Evolutionary conservation across 2,888 invertebrate species (phyloP).

Genomic region (Trissonchulus sp.): DNA sequence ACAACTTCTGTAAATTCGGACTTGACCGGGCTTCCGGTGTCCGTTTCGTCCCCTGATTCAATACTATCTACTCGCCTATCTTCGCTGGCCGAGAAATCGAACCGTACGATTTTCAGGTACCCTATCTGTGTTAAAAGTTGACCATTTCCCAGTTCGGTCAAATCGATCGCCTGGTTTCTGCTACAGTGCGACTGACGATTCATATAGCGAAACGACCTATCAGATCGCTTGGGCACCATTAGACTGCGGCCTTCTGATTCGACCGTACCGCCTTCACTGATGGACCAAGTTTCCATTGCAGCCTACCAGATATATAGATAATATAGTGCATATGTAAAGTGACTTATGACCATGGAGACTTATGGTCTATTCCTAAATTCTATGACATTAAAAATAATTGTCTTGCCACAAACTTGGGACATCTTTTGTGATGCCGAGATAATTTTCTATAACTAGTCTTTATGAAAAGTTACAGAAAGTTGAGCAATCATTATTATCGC

Average conservation of each 20-base stretch:
- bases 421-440: too few relatives aligned
- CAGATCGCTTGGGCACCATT: not conserved
- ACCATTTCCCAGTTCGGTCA: not conserved
- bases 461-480: too few relatives aligned
- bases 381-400: not conserved
- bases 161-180: not conserved
- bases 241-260: not conserved
- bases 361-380: not conserved
- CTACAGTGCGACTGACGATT: not conserved
- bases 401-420: too few relatives aligned
- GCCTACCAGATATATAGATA: too few relatives aligned
- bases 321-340: too few relatives aligned
- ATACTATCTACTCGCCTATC: not conserved
- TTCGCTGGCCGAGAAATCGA: not conserved
- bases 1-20: not conserved
- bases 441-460: too few relatives aligned
- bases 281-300: not conserved
- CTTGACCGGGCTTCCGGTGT: not conserved
- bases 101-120: not conserved
- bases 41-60: not conserved
- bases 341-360: too few relatives aligned
- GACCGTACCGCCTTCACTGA: not conserved
- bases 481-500: too few relatives aligned
- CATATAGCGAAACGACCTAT: too few relatives aligned
- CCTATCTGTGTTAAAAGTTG: too few relatives aligned